Conservation (phyloP, 2,797 vertebrate genomes). For the Danio tinwini region DNA sequence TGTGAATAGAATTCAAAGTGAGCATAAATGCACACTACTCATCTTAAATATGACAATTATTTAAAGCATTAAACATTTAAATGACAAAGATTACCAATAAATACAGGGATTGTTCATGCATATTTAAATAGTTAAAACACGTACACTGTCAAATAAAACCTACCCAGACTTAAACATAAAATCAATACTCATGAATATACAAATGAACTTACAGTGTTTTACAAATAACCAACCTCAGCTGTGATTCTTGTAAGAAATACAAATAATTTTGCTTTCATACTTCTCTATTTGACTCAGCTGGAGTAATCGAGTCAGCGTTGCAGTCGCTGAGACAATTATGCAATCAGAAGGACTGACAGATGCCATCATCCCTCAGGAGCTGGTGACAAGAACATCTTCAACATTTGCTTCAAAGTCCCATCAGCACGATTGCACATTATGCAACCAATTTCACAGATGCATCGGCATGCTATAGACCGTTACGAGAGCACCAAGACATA, state of each 20-base stretch:
- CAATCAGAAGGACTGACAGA: slow-evolving; percentile 5
- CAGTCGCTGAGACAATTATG: slow-evolving; percentile 19
- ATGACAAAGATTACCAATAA: slow-evolving; percentile 16
- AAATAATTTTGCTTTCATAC: slow-evolving; percentile 19
- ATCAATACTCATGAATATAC: slow-evolving; percentile 35
- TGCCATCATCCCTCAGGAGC: slow-evolving; percentile 12
- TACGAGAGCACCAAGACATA: slow-evolving; percentile 35
- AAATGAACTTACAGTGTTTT: slow-evolving; percentile 11
- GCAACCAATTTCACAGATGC: slow-evolving; percentile 7
- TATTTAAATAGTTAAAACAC: slow-evolving; percentile 17
- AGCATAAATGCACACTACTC: background rate
- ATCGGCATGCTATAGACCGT: slow-evolving; percentile 25
- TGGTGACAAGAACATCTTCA: slow-evolving; percentile 23
- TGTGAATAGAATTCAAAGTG: background rate
- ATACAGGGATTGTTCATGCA: background rate
- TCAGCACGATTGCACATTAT: slow-evolving; percentile 2
- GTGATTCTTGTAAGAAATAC: background rate
- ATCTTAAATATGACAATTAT: background rate
- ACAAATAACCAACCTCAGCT: background rate
- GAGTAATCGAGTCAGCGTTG: background rate
- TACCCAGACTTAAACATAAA: background rate
- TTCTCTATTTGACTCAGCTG: background rate
- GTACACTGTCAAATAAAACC: slow-evolving; percentile 22
- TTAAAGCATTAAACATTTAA: background rate
- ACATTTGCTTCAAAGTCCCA: slow-evolving; percentile 9